These are phyloP conservation scores for Hypolimnas misippus DNA, from an alignment of 2,888 invertebrate species.

Conservation along the genomic window DNA sequence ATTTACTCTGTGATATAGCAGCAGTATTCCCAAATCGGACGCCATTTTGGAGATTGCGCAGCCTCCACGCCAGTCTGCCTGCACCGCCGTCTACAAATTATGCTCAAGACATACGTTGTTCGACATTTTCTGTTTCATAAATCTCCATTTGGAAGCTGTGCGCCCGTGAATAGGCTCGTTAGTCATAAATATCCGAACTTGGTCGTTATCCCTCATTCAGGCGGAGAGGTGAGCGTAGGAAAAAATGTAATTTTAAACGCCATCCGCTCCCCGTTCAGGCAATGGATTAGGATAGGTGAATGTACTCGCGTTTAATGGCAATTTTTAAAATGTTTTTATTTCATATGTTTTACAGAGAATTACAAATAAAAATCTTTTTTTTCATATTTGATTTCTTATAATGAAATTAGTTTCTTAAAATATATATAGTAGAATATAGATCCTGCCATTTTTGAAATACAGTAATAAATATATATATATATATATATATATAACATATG, in stretches of 20 bases:
- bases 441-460: too few relatives aligned
- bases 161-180: conserved; percentile 80
- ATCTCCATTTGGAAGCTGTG: conserved; percentile 74
- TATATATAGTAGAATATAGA: too few relatives aligned
- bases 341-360: too few relatives aligned
- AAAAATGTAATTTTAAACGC: conserved; percentile 42
- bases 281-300: conserved; percentile 35
- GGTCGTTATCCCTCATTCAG: conserved; percentile 78
- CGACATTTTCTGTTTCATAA: conserved; percentile 79
- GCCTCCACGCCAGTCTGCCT: conserved; percentile 35
- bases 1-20: conserved; percentile 33
- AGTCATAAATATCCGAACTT: conserved; percentile 81
- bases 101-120: conserved; percentile 70
- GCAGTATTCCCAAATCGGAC: conserved; percentile 41
- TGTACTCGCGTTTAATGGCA: background rate
- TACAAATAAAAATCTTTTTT: too few relatives aligned
- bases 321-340: background rate
- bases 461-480: too few relatives aligned
- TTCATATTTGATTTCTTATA: too few relatives aligned
- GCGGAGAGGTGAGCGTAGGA: conserved; percentile 42
- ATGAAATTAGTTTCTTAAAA: too few relatives aligned
- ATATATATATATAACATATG: too few relatives aligned
- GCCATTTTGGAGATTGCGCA: conserved; percentile 43
- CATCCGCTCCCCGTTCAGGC: conserved; percentile 43
- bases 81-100: conserved; percentile 60